A percentile compares a stretch with the other conserved stretches of the same genome.
Conservation (phyloP, 2,113 vertebrate genomes). For the Morone saxatilis region DNA sequence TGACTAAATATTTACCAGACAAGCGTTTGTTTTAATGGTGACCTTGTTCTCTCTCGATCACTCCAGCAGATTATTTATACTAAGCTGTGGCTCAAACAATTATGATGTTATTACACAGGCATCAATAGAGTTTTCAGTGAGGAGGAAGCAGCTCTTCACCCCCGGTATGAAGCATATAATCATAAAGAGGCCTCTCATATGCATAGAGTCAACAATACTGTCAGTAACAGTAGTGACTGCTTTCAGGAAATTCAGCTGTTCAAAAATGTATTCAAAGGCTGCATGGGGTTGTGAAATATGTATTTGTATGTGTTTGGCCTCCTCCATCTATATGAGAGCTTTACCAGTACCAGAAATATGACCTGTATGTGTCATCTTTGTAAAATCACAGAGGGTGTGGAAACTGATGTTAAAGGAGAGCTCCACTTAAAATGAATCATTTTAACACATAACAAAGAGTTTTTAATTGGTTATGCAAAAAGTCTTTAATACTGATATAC, state of each 20-base stretch:
- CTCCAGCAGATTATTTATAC: conserved; percentile 6
- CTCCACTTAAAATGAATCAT: not conserved
- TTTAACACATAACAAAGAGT: not conserved
- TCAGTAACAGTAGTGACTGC: not conserved
- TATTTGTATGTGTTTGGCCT: not conserved
- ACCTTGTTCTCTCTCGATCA: not conserved
- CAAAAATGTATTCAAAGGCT: conserved; percentile 30
- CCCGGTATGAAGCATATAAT: conserved; percentile 14
- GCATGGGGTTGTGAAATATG: not conserved
- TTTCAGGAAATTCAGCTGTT: not conserved
- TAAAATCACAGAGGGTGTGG: not conserved
- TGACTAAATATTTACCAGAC: conserved; percentile 1
- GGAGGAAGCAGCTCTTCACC: conserved; percentile 24
- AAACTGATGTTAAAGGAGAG: not conserved
- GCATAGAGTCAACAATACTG: conserved; percentile 5
- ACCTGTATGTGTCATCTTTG: not conserved
- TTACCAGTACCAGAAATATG: not conserved
- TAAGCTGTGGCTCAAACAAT: conserved; percentile 3
- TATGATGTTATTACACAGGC: conserved; percentile 10
- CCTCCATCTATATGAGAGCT: not conserved
- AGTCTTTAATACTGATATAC: too few relatives aligned
- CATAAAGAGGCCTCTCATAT: conserved; percentile 1
- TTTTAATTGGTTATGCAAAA: too few relatives aligned
- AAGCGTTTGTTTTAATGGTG: conserved; percentile 5
- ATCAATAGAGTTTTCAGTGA: not conserved